Evolutionary conservation across 2,797 vertebrate species (phyloP).

Genomic region (Sarcoramphus papa): DNA sequence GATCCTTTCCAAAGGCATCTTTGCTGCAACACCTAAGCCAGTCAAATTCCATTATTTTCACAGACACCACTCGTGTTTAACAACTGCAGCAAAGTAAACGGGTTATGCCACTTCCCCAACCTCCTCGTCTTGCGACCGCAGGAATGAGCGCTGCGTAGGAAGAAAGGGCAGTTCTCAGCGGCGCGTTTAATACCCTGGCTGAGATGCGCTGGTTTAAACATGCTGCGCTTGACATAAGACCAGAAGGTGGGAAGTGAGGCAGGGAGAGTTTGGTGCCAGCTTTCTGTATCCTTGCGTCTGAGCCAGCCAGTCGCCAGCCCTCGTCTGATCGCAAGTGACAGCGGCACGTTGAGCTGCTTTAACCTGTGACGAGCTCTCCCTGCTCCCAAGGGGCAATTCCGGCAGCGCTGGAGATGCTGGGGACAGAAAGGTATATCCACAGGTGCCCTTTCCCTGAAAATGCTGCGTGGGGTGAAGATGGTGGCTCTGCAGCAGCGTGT

Average conservation of each 20-base stretch:
- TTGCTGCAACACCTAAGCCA: background rate
- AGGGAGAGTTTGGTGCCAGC: background rate
- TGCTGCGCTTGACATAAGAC: background rate
- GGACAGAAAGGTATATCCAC: fast-evolving
- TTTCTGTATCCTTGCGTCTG: fast-evolving
- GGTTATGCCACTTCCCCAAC: background rate
- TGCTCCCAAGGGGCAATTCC: fast-evolving
- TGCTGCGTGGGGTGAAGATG: fast-evolving
- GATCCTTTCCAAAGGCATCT: background rate
- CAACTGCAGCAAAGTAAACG: background rate
- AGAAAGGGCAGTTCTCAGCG: background rate
- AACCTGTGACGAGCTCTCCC: background rate
- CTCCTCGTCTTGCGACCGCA: background rate
- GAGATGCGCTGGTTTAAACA: background rate
- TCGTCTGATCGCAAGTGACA: fast-evolving
- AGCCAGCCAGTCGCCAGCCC: background rate
- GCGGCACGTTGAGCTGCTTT: background rate
- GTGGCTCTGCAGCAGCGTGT: background rate
- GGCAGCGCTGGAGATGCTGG: background rate
- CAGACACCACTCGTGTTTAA: background rate
- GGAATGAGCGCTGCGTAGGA: background rate
- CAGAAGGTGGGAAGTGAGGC: background rate
- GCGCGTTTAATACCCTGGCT: fast-evolving
- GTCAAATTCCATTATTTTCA: background rate
- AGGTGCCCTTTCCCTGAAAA: background rate